Percentiles rank a stretch among this genome's conserved stretches.
Evolutionary conservation across 1,140 invertebrate species (phyloP).

Genomic region (Eumaeus atala): DNA sequence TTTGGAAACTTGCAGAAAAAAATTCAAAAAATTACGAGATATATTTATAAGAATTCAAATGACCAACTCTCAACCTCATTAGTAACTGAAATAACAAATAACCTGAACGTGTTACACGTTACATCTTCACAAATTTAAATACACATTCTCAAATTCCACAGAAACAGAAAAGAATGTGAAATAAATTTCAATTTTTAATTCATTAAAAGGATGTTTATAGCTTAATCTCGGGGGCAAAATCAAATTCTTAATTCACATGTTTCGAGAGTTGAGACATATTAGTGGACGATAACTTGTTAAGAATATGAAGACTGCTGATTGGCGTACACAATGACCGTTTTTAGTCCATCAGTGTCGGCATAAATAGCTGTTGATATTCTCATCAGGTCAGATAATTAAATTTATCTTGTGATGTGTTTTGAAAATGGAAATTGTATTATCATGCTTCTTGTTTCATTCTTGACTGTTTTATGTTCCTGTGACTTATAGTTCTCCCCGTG

Average conservation of each 20-base stretch:
- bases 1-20: too few species aligned
- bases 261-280: conserved; percentile 2
- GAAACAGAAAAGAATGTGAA: not conserved
- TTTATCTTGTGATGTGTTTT: too few species aligned
- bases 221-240: not conserved
- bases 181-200: conserved; percentile 5
- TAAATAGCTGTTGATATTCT: not conserved
- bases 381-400: too few species aligned
- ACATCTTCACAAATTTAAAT: not conserved
- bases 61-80: too few species aligned
- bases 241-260: conserved; percentile 2
- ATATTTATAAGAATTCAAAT: too few species aligned
- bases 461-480: too few species aligned
- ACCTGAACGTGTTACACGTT: too few species aligned
- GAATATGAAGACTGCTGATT: conserved; percentile 1
- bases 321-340: not conserved
- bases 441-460: too few species aligned
- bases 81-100: too few species aligned
- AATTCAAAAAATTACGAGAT: too few species aligned
- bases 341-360: not conserved
- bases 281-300: not conserved
- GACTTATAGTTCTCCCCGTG: too few species aligned
- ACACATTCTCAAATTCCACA: conserved; percentile 5
- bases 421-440: too few species aligned
- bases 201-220: not conserved